Evolutionary conservation across 2,888 invertebrate species (phyloP).

Genomic region (Tridacna gigas): DNA sequence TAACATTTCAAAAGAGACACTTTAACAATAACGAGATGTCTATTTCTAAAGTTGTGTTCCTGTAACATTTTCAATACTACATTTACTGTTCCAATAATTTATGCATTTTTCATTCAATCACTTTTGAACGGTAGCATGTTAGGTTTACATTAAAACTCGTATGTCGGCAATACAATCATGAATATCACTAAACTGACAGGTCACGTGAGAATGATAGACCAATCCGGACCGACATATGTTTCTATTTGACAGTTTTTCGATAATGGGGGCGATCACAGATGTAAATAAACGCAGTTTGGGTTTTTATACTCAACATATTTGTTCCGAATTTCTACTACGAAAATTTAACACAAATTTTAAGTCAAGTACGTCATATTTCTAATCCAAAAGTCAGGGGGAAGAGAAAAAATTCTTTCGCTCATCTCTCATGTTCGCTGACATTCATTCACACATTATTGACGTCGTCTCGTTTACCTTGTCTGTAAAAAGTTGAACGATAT

Average conservation of each 20-base stretch:
- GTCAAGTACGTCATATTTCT: no score
- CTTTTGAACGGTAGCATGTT: conserved; percentile 58
- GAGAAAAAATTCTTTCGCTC: no score
- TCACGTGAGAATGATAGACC: conserved; percentile 70
- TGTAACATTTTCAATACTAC: conserved; percentile 18
- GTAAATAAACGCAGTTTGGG: conserved; percentile 15
- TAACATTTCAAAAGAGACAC: conserved; percentile 12
- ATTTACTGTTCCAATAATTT: conserved; percentile 49
- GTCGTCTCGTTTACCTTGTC: background rate
- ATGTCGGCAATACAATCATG: conserved; percentile 57
- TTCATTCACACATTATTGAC: no score
- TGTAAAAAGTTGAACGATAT: background rate
- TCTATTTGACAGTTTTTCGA: conserved; percentile 70
- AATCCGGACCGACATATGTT: conserved; percentile 67
- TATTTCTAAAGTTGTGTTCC: conserved; percentile 30
- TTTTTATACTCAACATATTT: conserved; percentile 5
- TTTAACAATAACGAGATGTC: background rate
- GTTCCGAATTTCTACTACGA: no score
- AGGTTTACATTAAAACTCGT: conserved; percentile 66
- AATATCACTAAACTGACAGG: conserved; percentile 67
- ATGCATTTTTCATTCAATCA: conserved; percentile 66
- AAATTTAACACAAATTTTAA: no score
- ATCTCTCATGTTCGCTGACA: no score
- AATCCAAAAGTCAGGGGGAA: no score
- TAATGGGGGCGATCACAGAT: conserved; percentile 45